Conservation (phyloP, 2,888 invertebrate genomes). For the Scotopteryx bipunctaria region DNA sequence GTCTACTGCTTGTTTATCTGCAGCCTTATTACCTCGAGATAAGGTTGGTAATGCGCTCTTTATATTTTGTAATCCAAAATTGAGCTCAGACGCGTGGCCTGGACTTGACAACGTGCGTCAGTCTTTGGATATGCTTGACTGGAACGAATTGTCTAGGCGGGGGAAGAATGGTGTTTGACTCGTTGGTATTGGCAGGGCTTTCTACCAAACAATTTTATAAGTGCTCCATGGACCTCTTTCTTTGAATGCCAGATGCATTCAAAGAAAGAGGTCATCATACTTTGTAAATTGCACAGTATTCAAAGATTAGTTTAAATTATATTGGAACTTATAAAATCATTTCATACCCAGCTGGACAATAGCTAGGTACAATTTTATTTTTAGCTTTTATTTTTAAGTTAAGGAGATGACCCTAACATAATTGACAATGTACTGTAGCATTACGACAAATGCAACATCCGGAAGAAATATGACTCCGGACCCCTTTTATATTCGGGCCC, state of each 20-base stretch:
- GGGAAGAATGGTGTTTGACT: conserved; percentile 53
- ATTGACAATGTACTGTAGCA: conserved; percentile 39
- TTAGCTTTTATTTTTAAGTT: conserved; percentile 4
- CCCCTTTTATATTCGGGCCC: conserved; percentile 64
- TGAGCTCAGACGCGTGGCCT: conserved; percentile 66
- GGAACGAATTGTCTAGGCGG: conserved; percentile 75
- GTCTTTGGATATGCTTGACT: conserved; percentile 74
- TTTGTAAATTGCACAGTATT: too few species aligned
- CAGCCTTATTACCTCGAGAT: conserved; percentile 16
- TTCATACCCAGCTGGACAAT: too few species aligned
- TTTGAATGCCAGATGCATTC: too few species aligned
- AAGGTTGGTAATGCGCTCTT: conserved; percentile 32
- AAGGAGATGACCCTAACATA: conserved; percentile 33
- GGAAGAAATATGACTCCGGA: conserved; percentile 61
- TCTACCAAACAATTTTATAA: conserved; percentile 27
- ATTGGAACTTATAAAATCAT: too few species aligned
- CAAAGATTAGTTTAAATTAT: too few species aligned
- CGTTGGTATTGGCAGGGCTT: conserved; percentile 40
- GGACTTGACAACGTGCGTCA: conserved; percentile 65
- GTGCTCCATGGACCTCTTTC: too few species aligned
- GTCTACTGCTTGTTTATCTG: conserved; percentile 11
- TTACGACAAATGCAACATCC: conserved; percentile 74
- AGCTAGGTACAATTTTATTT: too few species aligned
- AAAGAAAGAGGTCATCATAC: too few species aligned
- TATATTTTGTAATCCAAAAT: conserved; percentile 51